Evolutionary conservation across 1,140 invertebrate species (phyloP).

Genomic region (Anadara kagoshimensis): DNA sequence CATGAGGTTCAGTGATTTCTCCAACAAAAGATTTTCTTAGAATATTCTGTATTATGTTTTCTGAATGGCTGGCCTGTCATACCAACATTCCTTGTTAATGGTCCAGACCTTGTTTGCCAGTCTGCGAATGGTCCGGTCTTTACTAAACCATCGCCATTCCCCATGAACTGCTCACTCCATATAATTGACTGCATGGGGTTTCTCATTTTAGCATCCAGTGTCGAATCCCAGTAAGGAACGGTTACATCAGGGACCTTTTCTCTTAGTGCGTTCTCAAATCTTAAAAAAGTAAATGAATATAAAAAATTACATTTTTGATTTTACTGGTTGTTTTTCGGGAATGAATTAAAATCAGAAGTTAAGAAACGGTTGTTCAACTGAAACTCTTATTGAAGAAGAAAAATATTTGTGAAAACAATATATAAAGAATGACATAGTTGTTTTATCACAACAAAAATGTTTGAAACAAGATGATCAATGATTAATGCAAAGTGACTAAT

Average conservation of each 20-base stretch:
- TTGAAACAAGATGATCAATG: too few species aligned
- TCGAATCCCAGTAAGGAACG: conserved; percentile 73
- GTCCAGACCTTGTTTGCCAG: conserved; percentile 52
- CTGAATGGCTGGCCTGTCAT: conserved; percentile 37
- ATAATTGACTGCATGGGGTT: conserved; percentile 67
- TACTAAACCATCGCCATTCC: conserved; percentile 68
- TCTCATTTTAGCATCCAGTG: conserved; percentile 65
- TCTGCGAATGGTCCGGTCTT: conserved; percentile 68
- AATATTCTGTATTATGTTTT: conserved; percentile 40
- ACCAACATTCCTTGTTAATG: conserved; percentile 47
- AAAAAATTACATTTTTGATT: neutral
- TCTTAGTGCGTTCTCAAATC: conserved; percentile 62
- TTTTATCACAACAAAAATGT: too few species aligned
- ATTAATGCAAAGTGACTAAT: too few species aligned
- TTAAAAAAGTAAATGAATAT: conserved; percentile 24
- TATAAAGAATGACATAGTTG: too few species aligned
- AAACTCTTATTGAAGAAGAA: too few species aligned
- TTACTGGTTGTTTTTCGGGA: neutral
- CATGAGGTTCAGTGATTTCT: conserved; percentile 39
- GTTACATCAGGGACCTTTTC: conserved; percentile 60
- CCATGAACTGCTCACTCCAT: conserved; percentile 68
- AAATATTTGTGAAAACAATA: too few species aligned
- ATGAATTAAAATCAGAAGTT: neutral
- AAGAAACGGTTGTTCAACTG: neutral
- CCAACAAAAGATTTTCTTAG: conserved; percentile 24